Evolutionary conservation across 2,113 vertebrate genomes (phyloP), one percentile per base, ranked within the genome.

Genomic region (Mormyrus iriodes): DNA sequence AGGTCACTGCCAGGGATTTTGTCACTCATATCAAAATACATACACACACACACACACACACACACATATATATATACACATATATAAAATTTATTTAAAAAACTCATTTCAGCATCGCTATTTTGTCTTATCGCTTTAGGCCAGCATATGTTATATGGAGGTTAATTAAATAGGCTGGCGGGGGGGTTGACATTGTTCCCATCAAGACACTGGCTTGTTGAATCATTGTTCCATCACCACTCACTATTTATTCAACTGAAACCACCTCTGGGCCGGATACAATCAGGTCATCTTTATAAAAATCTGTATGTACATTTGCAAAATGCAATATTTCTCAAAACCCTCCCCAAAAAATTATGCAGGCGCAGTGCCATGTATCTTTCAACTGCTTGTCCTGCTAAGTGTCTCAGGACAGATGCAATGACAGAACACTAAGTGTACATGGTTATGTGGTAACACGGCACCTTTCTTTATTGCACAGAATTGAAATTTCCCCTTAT

Each of bases 21-120:
- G 89, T 87, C 89, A 55, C 61, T 87, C 86, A 3, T 89, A 86
- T 87, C 35, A 79, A 87, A 85, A 90, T 58, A 82, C 82, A 87
- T 48, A 52, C n/a, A n/a, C n/a, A n/a, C n/a, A n/a, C n/a, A n/a
- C n/a, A n/a, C n/a, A n/a, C n/a, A n/a, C n/a, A n/a, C n/a, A n/a
- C n/a, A n/a, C n/a, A n/a, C n/a, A n/a, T n/a, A n/a, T n/a, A n/a
- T n/a, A n/a, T n/a, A n/a, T n/a, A n/a, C n/a, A n/a, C n/a, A n/a
- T n/a, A n/a, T n/a, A n/a, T n/a, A n/a, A n/a, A n/a, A n/a, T n/a
- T n/a, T n/a, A n/a, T n/a, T n/a, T n/a, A n/a, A n/a, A n/a, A n/a
- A 46, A 4, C 10, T 76, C 35, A 35, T 76, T 76, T 76, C 69
- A 76, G 35, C 9, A 65, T 27, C 27, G 61, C n/a, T 69, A 31